Conservation (phyloP, 2,888 invertebrate species). For the Thymelicus acteon region DNA sequence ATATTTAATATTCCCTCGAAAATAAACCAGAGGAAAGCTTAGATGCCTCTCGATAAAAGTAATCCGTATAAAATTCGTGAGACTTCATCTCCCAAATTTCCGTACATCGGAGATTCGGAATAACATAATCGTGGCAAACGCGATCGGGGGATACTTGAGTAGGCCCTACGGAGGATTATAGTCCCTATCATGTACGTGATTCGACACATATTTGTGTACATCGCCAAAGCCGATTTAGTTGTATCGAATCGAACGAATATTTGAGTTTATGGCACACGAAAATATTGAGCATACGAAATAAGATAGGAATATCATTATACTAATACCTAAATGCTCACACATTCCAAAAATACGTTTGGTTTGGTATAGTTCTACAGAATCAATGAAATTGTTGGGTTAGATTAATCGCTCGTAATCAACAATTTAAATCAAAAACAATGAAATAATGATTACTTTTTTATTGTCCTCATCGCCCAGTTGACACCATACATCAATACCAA, state of each 20-base stretch:
- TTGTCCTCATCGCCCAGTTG: too few relatives aligned
- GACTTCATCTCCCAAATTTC: conserved; percentile 33
- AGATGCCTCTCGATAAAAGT: conserved; percentile 5
- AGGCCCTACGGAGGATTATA: conserved; percentile 21
- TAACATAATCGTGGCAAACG: conserved; percentile 35
- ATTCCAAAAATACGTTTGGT: too few relatives aligned
- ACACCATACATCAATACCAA: too few relatives aligned
- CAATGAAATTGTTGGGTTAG: too few relatives aligned
- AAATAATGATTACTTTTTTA: too few relatives aligned
- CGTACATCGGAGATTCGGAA: conserved; percentile 30
- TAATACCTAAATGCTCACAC: background rate
- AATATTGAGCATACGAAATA: conserved; percentile 5
- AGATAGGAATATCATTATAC: background rate
- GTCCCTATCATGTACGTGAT: conserved; percentile 18
- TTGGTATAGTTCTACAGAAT: too few relatives aligned
- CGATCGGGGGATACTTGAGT: conserved; percentile 27
- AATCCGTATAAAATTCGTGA: conserved; percentile 23
- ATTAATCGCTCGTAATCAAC: too few relatives aligned
- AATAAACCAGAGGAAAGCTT: background rate
- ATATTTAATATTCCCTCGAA: background rate
- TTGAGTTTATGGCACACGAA: conserved; percentile 17
- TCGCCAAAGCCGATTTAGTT: conserved; percentile 26
- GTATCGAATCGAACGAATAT: conserved; percentile 27
- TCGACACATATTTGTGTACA: conserved; percentile 16
- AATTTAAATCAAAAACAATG: too few relatives aligned